Conservation (phyloP, 2,888 invertebrate species). For the Corythucha ciliata region DNA sequence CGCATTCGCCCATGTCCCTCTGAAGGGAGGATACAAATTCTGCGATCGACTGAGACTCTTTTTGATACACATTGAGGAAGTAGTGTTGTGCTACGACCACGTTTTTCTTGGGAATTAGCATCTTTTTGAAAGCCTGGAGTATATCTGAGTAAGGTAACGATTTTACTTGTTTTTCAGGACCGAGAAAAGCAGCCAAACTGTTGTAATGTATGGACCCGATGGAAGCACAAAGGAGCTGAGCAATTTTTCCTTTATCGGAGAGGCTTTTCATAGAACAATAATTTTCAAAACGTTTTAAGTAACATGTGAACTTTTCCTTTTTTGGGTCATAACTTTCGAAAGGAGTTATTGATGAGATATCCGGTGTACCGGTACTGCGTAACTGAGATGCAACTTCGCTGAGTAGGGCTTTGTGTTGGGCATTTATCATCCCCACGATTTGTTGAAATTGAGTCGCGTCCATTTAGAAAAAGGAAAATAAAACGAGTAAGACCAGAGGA, state of each 20-base stretch:
- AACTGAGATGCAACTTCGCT: too few species aligned
- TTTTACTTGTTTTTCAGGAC: conserved; percentile 14
- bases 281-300: conserved; percentile 26
- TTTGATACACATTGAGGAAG: conserved; percentile 17
- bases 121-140: conserved; percentile 6
- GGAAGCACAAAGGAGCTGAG: conserved; percentile 19
- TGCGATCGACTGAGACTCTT: conserved; percentile 15
- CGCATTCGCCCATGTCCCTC: conserved; percentile 15
- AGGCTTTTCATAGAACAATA: conserved; percentile 16
- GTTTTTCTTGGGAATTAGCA: conserved; percentile 14
- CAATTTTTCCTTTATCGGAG: conserved; percentile 19
- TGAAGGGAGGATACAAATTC: conserved; percentile 16
- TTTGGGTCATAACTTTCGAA: conserved; percentile 24
- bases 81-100: conserved; percentile 23
- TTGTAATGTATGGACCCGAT: conserved; percentile 24
- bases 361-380: too few species aligned
- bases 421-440: too few species aligned
- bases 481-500: too few species aligned
- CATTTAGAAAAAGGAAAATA: too few species aligned
- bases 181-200: conserved; percentile 15
- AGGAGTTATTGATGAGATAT: conserved; percentile 14
- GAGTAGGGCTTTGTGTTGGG: too few species aligned
- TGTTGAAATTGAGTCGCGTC: too few species aligned
- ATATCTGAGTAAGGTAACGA: conserved; percentile 4
- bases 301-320: conserved; percentile 24